Base-by-base conservation (phyloP, 1,140 invertebrate species). In the Hypothenemus hampei region DNA sequence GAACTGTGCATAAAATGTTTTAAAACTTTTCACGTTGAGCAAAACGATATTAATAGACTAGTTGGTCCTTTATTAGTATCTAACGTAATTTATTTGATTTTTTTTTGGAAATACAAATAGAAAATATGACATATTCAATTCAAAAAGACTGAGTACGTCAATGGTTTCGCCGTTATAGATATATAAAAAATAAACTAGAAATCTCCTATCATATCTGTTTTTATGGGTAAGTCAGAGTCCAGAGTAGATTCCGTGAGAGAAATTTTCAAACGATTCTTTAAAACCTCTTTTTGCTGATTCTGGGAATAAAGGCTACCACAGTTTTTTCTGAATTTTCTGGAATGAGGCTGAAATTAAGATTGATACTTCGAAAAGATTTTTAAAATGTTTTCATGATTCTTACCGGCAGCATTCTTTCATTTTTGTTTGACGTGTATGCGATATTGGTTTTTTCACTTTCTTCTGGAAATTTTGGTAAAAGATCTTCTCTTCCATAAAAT, bases 401-500 rank as follows among this genome's bases (percentile, higher is more conserved):
- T 78, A 91, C 87, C 60, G 88, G 87, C 54, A 89, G 87, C 62
- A 94, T 87, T 51, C 87, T 86, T 75, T 71, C 69, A 69, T 67
- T 72, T 47, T 71, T 66, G 49, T 72, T 73, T 23, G 73, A 67
- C 44, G 72, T 77, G 31, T 75, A 72, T 16, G 74, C 63, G 5
- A 74, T 72, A 57, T 77, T 78, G 6, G 77, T 75, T 61, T 90
- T 89, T 48, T 93, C 90, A 37, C 93, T 89, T 45, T 95, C 91
- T 67, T 96, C 93, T 52, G 81, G 89, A 75, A 97, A 97, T 13
- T 91, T 91, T 4, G 94, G 94, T 59, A 98, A 75, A 23, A 98
- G 78, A 74, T 98, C 95, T 75, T 97, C 93, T 62, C 95, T 79
- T 1, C 92, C 93, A 75, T 98, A 94, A 75, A 93, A 96, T 77